Percentiles rank a stretch among this genome's conserved stretches.
These are phyloP conservation scores for Drosophila nr. perissopoda DNA, from an alignment of 2,888 invertebrate genomes.

Conservation along the genomic window DNA sequence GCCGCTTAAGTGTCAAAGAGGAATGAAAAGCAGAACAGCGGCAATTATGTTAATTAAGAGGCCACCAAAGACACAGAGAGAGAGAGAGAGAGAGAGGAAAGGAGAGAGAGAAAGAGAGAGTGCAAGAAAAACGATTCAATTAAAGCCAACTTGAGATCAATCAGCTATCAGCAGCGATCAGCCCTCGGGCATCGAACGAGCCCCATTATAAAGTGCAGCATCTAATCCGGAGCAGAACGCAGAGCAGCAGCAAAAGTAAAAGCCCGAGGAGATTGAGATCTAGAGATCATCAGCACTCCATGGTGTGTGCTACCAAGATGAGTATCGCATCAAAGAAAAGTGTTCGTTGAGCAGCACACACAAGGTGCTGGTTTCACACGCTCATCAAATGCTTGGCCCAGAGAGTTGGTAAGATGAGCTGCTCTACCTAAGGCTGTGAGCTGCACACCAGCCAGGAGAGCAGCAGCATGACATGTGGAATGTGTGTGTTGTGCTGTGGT, in stretches of 20 bases:
- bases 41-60: slow-evolving; percentile 80
- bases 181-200: slow-evolving; percentile 14
- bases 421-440: slow-evolving; percentile 16
- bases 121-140: slow-evolving; percentile 73
- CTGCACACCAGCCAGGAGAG: slow-evolving; percentile 7
- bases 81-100: slow-evolving; percentile 10
- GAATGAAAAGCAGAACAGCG: slow-evolving; percentile 38
- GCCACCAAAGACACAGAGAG: neutral
- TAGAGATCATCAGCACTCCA: slow-evolving; percentile 33
- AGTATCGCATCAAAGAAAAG: slow-evolving; percentile 56
- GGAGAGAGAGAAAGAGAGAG: slow-evolving; percentile 6
- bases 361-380: slow-evolving; percentile 77
- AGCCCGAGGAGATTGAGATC: slow-evolving; percentile 56
- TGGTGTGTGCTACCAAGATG: slow-evolving; percentile 68
- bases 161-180: slow-evolving; percentile 61
- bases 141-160: slow-evolving; percentile 74
- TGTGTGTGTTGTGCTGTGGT: slow-evolving; percentile 26
- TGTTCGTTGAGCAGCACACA: slow-evolving; percentile 44
- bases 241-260: slow-evolving; percentile 46
- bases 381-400: slow-evolving; percentile 63
- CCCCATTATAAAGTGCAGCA: slow-evolving; percentile 38
- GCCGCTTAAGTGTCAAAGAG: slow-evolving; percentile 47
- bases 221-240: slow-evolving; percentile 32
- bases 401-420: slow-evolving; percentile 57
- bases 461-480: slow-evolving; percentile 72